These are phyloP conservation scores for Phoronis australis DNA, from an alignment of 2,888 invertebrate genomes.

Conservation along the genomic window DNA sequence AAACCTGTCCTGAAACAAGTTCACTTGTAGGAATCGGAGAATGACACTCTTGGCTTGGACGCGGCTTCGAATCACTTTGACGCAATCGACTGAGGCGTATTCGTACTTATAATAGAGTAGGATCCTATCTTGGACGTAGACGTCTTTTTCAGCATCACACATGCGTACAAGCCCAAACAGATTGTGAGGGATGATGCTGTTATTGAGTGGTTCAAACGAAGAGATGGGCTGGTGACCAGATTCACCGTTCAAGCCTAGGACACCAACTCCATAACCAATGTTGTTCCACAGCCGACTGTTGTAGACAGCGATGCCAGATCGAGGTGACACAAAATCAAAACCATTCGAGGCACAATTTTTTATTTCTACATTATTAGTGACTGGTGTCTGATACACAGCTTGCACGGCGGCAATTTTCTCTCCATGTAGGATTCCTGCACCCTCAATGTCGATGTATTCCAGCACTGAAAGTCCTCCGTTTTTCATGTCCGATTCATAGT, in stretches of 20 bases:
- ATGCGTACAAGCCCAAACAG: constrained; percentile 92
- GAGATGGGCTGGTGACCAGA: constrained; percentile 69
- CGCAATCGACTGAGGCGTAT: constrained; percentile 91
- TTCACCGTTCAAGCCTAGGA: constrained; percentile 87
- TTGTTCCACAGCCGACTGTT: constrained; percentile 60
- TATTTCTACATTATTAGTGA: constrained; percentile 73
- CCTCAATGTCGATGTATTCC: constrained; percentile 69
- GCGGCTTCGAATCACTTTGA: constrained; percentile 88
- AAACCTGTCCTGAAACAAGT: constrained; percentile 54
- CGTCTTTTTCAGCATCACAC: constrained; percentile 89
- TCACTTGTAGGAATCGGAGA: constrained; percentile 58
- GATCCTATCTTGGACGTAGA: constrained; percentile 82
- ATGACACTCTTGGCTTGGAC: constrained; percentile 80
- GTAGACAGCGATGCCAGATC: constrained; percentile 61
- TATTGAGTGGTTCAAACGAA: constrained; percentile 79
- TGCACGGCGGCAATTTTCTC: constrained; percentile 88
- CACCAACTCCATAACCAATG: constrained; percentile 83
- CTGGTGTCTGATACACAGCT: constrained; percentile 81
- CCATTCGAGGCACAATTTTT: constrained; percentile 83
- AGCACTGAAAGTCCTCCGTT: constrained; percentile 67
- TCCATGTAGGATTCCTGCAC: constrained; percentile 92
- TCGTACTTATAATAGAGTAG: constrained; percentile 95
- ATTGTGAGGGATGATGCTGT: constrained; percentile 71
- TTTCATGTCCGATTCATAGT: constrained; percentile 55
- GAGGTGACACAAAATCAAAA: constrained; percentile 83